Conservation (phyloP, 2,888 invertebrate genomes). For the Onchidella celtica region DNA sequence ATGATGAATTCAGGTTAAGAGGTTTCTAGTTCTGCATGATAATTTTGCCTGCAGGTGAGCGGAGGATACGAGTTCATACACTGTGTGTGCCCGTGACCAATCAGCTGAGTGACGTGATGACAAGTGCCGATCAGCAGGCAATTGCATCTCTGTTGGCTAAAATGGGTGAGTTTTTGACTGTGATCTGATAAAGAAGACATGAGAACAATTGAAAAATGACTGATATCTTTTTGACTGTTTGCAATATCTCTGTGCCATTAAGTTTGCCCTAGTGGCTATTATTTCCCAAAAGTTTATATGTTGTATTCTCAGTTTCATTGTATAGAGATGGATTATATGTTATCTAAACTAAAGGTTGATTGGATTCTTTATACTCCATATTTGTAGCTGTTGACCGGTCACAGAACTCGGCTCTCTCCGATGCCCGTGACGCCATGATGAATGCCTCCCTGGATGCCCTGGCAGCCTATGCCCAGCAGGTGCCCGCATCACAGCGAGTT, state of each 20-base stretch:
- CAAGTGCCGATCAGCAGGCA: slow-evolving; percentile 94
- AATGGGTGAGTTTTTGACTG: slow-evolving; percentile 92
- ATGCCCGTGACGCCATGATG: slow-evolving; percentile 97
- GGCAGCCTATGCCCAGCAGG: slow-evolving; percentile 86
- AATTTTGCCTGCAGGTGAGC: slow-evolving; percentile 85
- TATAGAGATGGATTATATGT: too few relatives aligned
- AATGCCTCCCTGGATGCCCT: slow-evolving; percentile 96
- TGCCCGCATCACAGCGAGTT: slow-evolving; percentile 81
- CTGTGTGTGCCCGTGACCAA: slow-evolving; percentile 94
- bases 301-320: too few relatives aligned
- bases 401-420: slow-evolving; percentile 90
- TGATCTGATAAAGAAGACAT: too few relatives aligned
- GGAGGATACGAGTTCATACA: slow-evolving; percentile 98
- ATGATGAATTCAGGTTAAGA: too few relatives aligned
- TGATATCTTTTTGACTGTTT: too few relatives aligned
- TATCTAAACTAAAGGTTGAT: too few relatives aligned
- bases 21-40: neutral
- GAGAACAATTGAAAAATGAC: too few relatives aligned
- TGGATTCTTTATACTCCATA: neutral
- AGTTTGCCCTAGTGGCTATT: too few relatives aligned
- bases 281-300: too few relatives aligned
- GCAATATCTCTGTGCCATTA: too few relatives aligned
- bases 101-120: slow-evolving; percentile 91
- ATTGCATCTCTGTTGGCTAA: slow-evolving; percentile 95
- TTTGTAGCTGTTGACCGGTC: slow-evolving; percentile 92